Percentiles rank a stretch among this genome's conserved stretches.
Conservation (phyloP, 2,888 invertebrate genomes). For the Dyspetes luteomarginatus region DNA sequence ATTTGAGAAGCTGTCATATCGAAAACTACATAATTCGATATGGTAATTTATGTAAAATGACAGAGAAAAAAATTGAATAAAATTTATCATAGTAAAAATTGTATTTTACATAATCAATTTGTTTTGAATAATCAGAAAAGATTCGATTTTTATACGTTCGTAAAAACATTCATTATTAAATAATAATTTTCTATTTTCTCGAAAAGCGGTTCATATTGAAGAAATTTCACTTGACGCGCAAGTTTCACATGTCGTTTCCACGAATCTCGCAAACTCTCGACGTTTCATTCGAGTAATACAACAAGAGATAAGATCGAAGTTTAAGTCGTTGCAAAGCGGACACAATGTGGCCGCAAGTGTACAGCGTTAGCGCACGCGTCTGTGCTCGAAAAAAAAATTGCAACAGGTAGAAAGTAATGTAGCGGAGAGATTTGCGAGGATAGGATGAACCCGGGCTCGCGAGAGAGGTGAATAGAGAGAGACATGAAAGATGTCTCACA, state of each 20-base stretch:
- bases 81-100: too few species aligned
- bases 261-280: background rate
- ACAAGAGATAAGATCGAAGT: conserved; percentile 42
- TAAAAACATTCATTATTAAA: too few species aligned
- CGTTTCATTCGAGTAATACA: conserved; percentile 12
- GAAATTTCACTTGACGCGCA: background rate
- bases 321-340: conserved; percentile 20
- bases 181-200: background rate
- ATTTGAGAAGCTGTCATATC: background rate
- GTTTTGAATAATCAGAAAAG: too few species aligned
- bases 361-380: background rate
- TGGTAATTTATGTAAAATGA: background rate
- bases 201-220: background rate
- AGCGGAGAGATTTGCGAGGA: conserved; percentile 60
- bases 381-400: conserved; percentile 37
- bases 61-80: background rate
- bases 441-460: conserved; percentile 40
- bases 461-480: conserved; percentile 10
- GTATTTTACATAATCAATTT: too few species aligned
- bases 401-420: conserved; percentile 65
- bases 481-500: background rate
- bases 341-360: conserved; percentile 19
- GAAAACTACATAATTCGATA: background rate
- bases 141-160: too few species aligned
- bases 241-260: background rate